Conservation (phyloP, 2,888 invertebrate genomes). For the Ectobius pallidus region DNA sequence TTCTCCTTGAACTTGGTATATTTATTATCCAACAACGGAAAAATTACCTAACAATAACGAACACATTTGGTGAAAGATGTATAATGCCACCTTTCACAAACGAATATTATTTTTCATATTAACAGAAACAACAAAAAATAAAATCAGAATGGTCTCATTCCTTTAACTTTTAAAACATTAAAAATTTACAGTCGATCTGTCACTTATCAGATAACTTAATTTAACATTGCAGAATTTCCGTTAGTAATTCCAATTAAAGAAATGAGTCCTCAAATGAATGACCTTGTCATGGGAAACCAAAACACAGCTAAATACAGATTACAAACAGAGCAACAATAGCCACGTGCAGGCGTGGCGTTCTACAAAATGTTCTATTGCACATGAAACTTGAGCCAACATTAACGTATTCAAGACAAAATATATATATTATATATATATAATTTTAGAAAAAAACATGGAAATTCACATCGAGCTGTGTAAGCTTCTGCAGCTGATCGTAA, state of each 20-base stretch:
- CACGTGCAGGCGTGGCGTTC: background rate
- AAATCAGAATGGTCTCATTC: too few species aligned
- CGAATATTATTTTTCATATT: background rate
- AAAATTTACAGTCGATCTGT: too few species aligned
- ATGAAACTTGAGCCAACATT: conserved; percentile 19
- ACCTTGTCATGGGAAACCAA: conserved; percentile 4
- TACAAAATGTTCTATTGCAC: conserved; percentile 31
- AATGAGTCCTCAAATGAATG: background rate
- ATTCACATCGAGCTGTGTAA: background rate
- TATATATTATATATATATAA: background rate
- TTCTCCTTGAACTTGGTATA: background rate
- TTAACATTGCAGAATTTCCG: too few species aligned
- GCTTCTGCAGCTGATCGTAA: background rate
- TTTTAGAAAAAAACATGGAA: conserved; percentile 5
- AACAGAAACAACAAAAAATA: conserved; percentile 11
- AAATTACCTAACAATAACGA: conserved; percentile 32
- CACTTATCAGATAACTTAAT: too few species aligned
- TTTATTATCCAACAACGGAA: conserved; percentile 30
- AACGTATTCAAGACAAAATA: conserved; percentile 6
- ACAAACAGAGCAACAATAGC: conserved; percentile 31
- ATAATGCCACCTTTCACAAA: background rate
- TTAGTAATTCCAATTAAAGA: background rate
- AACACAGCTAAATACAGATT: conserved; percentile 18
- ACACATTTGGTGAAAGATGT: conserved; percentile 18
- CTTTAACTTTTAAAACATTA: too few species aligned